Conservation (phyloP, 2,797 vertebrate species). For the Cossypha heuglini region DNA sequence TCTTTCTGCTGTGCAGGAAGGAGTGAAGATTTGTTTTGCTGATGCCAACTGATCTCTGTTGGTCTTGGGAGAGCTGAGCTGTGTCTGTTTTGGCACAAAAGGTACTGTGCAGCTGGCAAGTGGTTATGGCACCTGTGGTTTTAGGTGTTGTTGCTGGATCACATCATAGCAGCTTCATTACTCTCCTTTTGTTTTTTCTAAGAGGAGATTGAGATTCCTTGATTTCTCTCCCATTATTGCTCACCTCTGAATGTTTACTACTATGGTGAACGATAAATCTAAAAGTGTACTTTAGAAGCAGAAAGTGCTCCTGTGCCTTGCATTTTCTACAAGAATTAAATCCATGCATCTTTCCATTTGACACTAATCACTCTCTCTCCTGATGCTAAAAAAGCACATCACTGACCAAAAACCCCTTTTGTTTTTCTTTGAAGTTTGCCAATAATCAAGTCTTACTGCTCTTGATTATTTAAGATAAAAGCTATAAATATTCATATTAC, state of each 20-base stretch:
- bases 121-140: neutral
- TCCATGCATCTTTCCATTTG: neutral
- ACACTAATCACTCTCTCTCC: neutral
- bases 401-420: fast-evolving
- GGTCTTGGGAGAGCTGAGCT: neutral
- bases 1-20: neutral
- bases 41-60: neutral
- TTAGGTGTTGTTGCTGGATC: neutral
- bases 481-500: neutral
- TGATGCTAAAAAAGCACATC: neutral
- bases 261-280: neutral
- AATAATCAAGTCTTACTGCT: neutral
- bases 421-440: neutral
- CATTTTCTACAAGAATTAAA: neutral
- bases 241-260: neutral
- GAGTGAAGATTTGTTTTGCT: neutral
- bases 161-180: neutral
- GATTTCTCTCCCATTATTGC: neutral
- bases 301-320: neutral
- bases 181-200: neutral
- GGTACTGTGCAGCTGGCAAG: neutral
- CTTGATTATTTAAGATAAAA: neutral
- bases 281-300: neutral
- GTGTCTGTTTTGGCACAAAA: neutral
- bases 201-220: neutral